Evolutionary conservation across 1,140 invertebrate species (phyloP), one percentile per base, ranked within the genome.

Genomic region (Pteromalus puparum): DNA sequence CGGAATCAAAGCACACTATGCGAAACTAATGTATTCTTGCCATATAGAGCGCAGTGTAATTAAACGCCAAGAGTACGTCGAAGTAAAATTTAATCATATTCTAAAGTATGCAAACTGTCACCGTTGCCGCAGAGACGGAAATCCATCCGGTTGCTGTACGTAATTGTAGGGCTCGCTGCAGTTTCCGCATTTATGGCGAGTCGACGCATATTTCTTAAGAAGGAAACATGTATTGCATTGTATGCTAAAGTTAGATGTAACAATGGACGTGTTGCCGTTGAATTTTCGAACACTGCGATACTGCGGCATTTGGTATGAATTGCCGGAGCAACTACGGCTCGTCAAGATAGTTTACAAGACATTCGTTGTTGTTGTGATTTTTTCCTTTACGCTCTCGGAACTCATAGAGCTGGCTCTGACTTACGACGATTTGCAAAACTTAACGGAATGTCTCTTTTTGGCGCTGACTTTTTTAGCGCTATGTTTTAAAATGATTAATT

Each of bases 61-160:
- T 26, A 26, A 24, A 70, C 21, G 13, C 67, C 67, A 26, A 26
- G 67, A 28, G 21, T 70, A 70, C n/a, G 7, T 12, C 24, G 28
- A 24, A 12, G 67, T 28, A 30, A 30, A 72, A 13, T 15, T 28
- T 12, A 34, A 28, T 28, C 4, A 5, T 12, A 13, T 72, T 72
- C 7, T 28, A 30, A 72, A 72, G 26, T 28, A 48, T 48, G 46
- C 46, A 48, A 48, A 48, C 15, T 18, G 46, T 48, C 46, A 5
- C 38, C 9, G 38, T 9, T 42, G 67, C 2, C 67, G n/a, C 67
- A 24, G 12, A 24, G 67, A 70, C 67, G 13, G 26, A 26, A 70
- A 28, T 70, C n/a, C 67, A 70, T 26, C n/a, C 2, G 26, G n/a
- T 28, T 26, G 67, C 67, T 24, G 67, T 82, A 84, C 67, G 82